Evolutionary conservation across 2,888 invertebrate genomes (phyloP), one percentile per base, ranked within the genome.

Genomic region (Gari tellinella): DNA sequence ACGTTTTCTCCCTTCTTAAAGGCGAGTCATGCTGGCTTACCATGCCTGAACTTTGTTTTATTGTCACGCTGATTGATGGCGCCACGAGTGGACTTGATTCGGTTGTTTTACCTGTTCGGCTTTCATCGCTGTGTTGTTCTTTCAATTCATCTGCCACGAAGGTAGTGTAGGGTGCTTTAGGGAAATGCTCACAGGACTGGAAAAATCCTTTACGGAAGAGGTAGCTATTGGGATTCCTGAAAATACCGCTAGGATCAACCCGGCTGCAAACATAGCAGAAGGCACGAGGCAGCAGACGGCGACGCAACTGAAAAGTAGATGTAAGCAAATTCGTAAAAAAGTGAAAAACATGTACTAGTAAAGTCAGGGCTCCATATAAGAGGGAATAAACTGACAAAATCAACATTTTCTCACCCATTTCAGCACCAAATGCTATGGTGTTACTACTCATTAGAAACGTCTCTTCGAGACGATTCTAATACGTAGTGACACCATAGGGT

Each of bases 221-320:
- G 64, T 84, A 72, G 15, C 72, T 74, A 67, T 85, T 81, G 3
- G 82, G 81, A 38, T 82, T 79, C 12, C 70, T 53, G 57, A 74
- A 80, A 7, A 75, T 64, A 5, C 83, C 86, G 2, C 80, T 66
- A 0, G 82, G 82, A 25, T 84, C 83, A 21, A 86, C 51, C 2
- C 79, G 77, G 49, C 82, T 86, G 68, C 86, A 86, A 0, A 84
- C 77, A 21, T 84, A 83, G 62, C 86, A 86, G 52, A 80, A 82
- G 0, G 72, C 77, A 23, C 66, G 68, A 12, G 84, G 82, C 2
- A 82, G 61, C 14, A 76, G 72, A 31, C 72, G 73, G 14, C 72
- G 63, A 14, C 82, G 73, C 15, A 82, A 52, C 86, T 86, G 81
- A 43, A 80, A 82, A n/a, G 40, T 12, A 26, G 37, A 37, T 15